Percentiles rank a stretch among this genome's conserved stretches.
Evolutionary conservation across 2,113 vertebrate genomes (phyloP).

Genomic region (Neogobius melanostomus): DNA sequence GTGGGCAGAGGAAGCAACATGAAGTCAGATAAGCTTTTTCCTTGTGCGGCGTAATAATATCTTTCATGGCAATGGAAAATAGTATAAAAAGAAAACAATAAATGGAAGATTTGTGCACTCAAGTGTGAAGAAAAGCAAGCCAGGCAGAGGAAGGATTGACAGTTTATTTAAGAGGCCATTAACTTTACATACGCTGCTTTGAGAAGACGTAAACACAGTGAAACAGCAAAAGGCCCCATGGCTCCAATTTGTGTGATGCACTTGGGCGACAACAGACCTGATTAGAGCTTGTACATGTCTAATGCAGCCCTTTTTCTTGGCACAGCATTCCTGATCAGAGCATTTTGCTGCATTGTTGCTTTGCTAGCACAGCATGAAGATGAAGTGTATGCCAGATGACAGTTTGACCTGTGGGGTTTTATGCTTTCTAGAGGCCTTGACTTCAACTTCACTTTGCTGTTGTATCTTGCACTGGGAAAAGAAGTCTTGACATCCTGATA

Average conservation of each 20-base stretch:
- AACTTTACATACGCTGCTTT: conserved; percentile 75
- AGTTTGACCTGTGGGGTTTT: conserved; percentile 56
- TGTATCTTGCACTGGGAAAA: not conserved
- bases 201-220: conserved; percentile 58
- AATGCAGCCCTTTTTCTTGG: conserved; percentile 20
- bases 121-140: conserved; percentile 54
- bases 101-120: conserved; percentile 52
- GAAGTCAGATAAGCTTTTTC: conserved; percentile 24
- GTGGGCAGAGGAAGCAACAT: conserved; percentile 4
- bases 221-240: conserved; percentile 44
- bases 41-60: conserved; percentile 35
- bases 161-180: conserved; percentile 82
- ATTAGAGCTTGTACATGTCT: conserved; percentile 29
- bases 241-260: conserved; percentile 20
- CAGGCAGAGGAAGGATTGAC: conserved; percentile 68
- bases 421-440: not conserved
- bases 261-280: conserved; percentile 17
- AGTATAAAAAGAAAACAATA: conserved; percentile 21
- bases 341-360: conserved; percentile 6
- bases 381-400: conserved; percentile 27
- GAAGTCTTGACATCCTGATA: not conserved
- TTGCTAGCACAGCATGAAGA: conserved; percentile 28
- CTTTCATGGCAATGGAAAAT: conserved; percentile 29
- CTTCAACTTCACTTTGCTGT: not conserved
- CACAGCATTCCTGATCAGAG: conserved; percentile 16